A percentile compares a stretch with the other conserved stretches of the same genome.
phyloP scores from a whole-genome alignment of 1,140 invertebrate species.

The Babylonia areolata region DNA sequence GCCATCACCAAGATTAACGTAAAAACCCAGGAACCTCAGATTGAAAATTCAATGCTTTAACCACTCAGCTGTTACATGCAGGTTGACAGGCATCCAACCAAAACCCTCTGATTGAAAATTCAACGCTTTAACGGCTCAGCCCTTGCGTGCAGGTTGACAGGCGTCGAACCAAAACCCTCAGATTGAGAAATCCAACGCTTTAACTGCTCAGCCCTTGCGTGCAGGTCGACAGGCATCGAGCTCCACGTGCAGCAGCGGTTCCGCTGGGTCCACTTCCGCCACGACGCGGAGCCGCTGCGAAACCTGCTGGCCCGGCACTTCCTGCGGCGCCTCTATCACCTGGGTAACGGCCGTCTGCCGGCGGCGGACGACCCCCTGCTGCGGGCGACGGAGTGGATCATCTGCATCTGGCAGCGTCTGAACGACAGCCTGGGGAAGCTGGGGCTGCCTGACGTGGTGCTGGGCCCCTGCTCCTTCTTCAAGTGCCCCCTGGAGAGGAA shows the following conservation, averaged over 20 bases:
- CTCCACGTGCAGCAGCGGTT: constrained; percentile 71
- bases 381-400: constrained; percentile 70
- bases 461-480: constrained; percentile 72
- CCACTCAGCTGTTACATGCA: too few relatives aligned
- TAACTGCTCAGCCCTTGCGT: too few relatives aligned
- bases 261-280: constrained; percentile 73
- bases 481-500: constrained; percentile 70
- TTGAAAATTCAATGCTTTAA: too few relatives aligned
- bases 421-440: constrained; percentile 73
- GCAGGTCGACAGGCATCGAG: constrained; percentile 71
- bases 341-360: constrained; percentile 61
- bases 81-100: too few relatives aligned
- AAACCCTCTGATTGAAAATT: too few relatives aligned
- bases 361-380: constrained; percentile 60
- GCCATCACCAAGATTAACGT: too few relatives aligned
- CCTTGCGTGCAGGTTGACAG: too few relatives aligned
- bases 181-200: too few relatives aligned
- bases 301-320: constrained; percentile 70
- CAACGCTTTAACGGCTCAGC: too few relatives aligned
- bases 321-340: constrained; percentile 61
- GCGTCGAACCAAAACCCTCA: too few relatives aligned
- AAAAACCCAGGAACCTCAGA: too few relatives aligned
- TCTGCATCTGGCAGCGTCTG: constrained; percentile 72
- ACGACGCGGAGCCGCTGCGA: constrained; percentile 70
- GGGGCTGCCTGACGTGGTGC: constrained; percentile 67